Evolutionary conservation across 2,113 vertebrate species (phyloP).

Genomic region (Lanius collurio): DNA sequence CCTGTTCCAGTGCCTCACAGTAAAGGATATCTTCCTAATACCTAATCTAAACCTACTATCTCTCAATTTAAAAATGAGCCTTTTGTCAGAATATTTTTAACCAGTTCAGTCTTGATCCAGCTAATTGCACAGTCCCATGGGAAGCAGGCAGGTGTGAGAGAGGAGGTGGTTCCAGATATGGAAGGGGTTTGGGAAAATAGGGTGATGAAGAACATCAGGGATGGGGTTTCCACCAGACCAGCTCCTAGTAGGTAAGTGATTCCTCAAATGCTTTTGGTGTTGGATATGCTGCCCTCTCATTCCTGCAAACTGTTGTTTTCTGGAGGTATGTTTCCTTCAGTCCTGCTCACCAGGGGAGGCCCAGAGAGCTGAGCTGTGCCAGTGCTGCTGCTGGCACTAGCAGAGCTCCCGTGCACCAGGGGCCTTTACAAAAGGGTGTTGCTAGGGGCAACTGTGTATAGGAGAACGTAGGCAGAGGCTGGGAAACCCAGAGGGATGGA

Average conservation of each 20-base stretch:
- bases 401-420: not conserved
- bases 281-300: not conserved
- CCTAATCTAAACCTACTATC: not conserved
- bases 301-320: not conserved
- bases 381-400: not conserved
- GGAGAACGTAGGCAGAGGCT: not conserved
- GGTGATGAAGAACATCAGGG: not conserved
- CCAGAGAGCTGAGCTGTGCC: not conserved
- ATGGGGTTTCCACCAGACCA: not conserved
- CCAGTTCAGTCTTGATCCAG: not conserved
- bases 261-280: not conserved
- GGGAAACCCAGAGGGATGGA: not conserved
- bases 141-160: not conserved
- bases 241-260: not conserved
- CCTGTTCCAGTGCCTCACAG: not conserved
- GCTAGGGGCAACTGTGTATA: not conserved
- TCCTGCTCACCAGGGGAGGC: not conserved
- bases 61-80: not conserved
- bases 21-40: not conserved
- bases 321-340: not conserved
- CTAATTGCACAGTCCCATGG: not conserved
- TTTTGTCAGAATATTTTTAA: not conserved
- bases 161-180: not conserved
- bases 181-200: not conserved
- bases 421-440: not conserved